Evolutionary conservation across 2,797 vertebrate species (phyloP).

Genomic region (Menidia menidia): DNA sequence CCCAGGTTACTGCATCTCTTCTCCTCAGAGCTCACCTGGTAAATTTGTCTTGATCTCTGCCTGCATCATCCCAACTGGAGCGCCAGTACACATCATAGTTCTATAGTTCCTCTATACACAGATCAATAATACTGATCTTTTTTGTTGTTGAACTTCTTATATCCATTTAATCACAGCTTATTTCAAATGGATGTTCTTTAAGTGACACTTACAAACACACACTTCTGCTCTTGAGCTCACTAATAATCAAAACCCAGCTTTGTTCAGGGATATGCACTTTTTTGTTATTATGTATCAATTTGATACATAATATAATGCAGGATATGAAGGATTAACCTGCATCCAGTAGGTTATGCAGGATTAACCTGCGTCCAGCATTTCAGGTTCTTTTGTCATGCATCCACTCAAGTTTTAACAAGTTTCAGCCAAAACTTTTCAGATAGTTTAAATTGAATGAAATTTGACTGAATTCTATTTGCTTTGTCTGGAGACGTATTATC

Average conservation of each 20-base stretch:
- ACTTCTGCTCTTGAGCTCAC: no score
- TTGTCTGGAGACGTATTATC: background rate
- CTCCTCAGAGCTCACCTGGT: conserved; percentile 98
- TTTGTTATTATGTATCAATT: conserved; percentile 6
- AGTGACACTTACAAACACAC: no score
- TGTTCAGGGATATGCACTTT: background rate
- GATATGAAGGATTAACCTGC: conserved; percentile 54
- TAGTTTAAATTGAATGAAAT: no score
- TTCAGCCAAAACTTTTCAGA: no score
- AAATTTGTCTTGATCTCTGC: conserved; percentile 48
- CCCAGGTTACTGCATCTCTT: conserved; percentile 92
- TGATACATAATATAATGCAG: conserved; percentile 5
- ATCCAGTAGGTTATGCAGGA: conserved; percentile 33
- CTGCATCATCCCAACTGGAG: background rate
- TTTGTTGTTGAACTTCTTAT: no score
- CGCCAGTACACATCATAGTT: background rate
- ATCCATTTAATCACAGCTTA: no score
- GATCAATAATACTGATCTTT: no score
- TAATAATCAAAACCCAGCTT: no score
- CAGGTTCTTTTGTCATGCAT: conserved; percentile 1
- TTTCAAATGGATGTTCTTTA: no score
- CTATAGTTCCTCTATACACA: no score
- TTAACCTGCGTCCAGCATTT: conserved; percentile 36
- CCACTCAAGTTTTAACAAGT: conserved; percentile 7
- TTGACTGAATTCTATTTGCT: background rate